Evolutionary conservation across 2,113 vertebrate genomes (phyloP), one percentile per base, ranked within the genome.

Genomic region (Candoia aspera): DNA sequence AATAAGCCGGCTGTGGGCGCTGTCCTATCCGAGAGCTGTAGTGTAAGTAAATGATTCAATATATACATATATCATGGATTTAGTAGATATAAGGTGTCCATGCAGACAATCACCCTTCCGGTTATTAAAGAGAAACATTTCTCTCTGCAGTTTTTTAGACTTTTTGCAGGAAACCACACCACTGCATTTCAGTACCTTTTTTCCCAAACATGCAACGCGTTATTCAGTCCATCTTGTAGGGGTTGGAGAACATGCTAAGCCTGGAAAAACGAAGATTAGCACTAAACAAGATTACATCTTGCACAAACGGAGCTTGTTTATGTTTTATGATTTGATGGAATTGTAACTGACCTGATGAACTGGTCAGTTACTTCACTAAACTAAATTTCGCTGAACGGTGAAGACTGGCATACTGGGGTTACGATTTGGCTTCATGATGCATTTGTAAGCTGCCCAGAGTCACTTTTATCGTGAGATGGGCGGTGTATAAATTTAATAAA

Each of bases 11-110:
- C 96, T 99, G 0, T 97, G 97, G 96, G 95, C 88, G 0, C 98
- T 99, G 24, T 95, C 97, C 92, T 97, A 98, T 91, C 99, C 99
- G 0, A 96, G 95, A 88, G 98, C 98, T 58, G 98, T 99, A 2
- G 99, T 99, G 99, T 99, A 97, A 99, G 99, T 97, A 64, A 23
- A 90, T 68, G 2, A 33, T 68, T 86, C 90, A 53, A 13, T 53
- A 17, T n/a, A 64, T 46, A 21, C n/a, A n/a, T 54, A 29, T 79
- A 2, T 8, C 19, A 3, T 42, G 19, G 33, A 37, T 79, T 79
- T 42, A 42, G 33, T 42, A 79, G 33, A 79, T 33, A 9, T 8
- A 79, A 79, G 42, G 33, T 9, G 2, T 79, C 73, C 17, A 0
- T 79, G 42, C 21, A 0, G 6, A 79, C 33, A 37, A 9, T 21